phyloP scores from a whole-genome alignment of 2,113 vertebrate genomes.

The Hepsetus odoe region DNA sequence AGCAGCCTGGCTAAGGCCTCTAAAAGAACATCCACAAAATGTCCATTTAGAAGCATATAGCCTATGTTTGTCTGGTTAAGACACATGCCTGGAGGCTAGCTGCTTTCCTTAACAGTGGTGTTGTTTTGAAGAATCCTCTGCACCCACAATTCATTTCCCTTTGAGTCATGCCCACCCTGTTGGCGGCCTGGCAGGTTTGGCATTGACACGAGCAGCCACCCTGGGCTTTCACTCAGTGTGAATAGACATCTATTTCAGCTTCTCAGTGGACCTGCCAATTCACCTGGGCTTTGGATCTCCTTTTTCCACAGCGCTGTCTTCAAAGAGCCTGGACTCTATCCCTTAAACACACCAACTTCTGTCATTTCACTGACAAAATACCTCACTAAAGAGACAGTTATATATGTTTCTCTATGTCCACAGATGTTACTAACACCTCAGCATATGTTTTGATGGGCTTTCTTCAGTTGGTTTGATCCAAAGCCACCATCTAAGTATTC shows the following conservation, averaged over 20 bases:
- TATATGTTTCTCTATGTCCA: conserved; percentile 45
- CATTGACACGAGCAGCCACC: conserved; percentile 61
- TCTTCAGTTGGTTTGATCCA: conserved; percentile 31
- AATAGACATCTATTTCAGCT: conserved; percentile 68
- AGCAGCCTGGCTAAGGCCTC: conserved; percentile 65
- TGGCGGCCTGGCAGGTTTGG: conserved; percentile 67
- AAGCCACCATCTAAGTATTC: conserved; percentile 35
- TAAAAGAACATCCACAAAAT: conserved; percentile 70
- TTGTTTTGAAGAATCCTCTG: conserved; percentile 71
- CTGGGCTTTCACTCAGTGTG: conserved; percentile 57
- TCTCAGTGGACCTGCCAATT: conserved; percentile 54
- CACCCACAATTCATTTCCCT: conserved; percentile 76
- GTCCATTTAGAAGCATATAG: conserved; percentile 66
- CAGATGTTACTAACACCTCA: conserved; percentile 50
- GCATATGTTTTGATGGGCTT: conserved; percentile 37
- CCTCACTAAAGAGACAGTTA: conserved; percentile 40
- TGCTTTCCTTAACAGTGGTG: conserved; percentile 69
- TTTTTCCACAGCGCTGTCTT: conserved; percentile 34
- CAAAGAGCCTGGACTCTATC: conserved; percentile 41
- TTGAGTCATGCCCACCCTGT: conserved; percentile 69
- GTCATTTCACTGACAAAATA: conserved; percentile 52
- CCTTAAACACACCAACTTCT: conserved; percentile 46
- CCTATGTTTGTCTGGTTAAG: conserved; percentile 74
- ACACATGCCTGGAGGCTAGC: conserved; percentile 64
- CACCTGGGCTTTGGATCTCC: conserved; percentile 49